phyloP scores from a whole-genome alignment of 2,113 vertebrate species.

The Bos javanicus region DNA sequence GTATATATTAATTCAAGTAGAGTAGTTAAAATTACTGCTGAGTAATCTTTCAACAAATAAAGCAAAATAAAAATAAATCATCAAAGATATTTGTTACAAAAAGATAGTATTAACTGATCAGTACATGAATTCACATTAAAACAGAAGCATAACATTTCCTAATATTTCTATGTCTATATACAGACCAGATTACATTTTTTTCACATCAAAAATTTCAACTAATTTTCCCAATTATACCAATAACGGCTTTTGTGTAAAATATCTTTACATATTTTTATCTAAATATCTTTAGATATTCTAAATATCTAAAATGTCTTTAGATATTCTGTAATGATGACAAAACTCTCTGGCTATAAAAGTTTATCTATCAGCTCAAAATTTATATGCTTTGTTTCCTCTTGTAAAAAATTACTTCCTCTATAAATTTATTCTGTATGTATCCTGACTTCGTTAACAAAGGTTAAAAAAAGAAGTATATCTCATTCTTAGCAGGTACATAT shows the following conservation, averaged over 20 bases:
- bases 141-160: not conserved
- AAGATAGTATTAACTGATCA: not conserved
- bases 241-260: not conserved
- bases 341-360: not conserved
- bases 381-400: not conserved
- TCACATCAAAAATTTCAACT: not conserved
- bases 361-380: not conserved
- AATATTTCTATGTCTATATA: not conserved
- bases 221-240: not conserved
- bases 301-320: not conserved
- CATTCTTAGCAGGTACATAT: not conserved
- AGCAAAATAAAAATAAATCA: not conserved
- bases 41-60: not conserved
- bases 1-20: not conserved
- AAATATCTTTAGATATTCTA: not conserved
- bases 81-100: not conserved
- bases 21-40: not conserved
- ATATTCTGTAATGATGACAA: not conserved
- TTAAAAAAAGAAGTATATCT: not conserved
- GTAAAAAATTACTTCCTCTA: not conserved
- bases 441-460: not conserved
- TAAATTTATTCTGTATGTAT: constrained; percentile 17
- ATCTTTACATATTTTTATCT: not conserved
- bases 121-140: not conserved
- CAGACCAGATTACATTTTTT: not conserved